phyloP scores from a whole-genome alignment of 2,113 vertebrate genomes.

The Edolisoma coerulescens region DNA sequence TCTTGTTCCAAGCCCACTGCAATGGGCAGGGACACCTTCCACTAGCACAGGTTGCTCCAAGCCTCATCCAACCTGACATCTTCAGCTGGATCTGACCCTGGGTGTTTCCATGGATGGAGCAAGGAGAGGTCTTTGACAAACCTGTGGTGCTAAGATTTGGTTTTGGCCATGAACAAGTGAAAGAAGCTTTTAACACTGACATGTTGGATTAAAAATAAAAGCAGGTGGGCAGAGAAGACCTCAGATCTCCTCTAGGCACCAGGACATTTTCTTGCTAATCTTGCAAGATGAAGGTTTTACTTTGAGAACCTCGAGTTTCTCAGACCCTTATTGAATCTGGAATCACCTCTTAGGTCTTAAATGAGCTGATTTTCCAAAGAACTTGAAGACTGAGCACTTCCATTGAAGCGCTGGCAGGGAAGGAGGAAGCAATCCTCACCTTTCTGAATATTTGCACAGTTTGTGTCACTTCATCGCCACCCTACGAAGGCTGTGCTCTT shows the following conservation, averaged over 20 bases:
- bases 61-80: background rate
- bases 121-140: background rate
- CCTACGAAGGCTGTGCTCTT: background rate
- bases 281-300: background rate
- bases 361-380: background rate
- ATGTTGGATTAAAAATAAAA: background rate
- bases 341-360: background rate
- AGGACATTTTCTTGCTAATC: background rate
- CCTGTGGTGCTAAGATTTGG: rapidly evolving
- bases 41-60: background rate
- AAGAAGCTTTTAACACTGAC: background rate
- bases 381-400: background rate
- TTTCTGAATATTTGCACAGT: background rate
- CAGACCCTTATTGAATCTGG: background rate
- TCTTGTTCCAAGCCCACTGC: no score
- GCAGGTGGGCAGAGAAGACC: background rate
- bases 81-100: background rate
- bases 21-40: background rate
- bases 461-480: background rate
- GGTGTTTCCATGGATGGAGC: background rate
- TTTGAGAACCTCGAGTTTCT: background rate
- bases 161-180: background rate
- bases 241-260: background rate
- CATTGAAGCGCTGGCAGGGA: background rate
- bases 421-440: background rate